Conservation (phyloP, 2,797 vertebrate species). For the Mormyrops attenuatus region DNA sequence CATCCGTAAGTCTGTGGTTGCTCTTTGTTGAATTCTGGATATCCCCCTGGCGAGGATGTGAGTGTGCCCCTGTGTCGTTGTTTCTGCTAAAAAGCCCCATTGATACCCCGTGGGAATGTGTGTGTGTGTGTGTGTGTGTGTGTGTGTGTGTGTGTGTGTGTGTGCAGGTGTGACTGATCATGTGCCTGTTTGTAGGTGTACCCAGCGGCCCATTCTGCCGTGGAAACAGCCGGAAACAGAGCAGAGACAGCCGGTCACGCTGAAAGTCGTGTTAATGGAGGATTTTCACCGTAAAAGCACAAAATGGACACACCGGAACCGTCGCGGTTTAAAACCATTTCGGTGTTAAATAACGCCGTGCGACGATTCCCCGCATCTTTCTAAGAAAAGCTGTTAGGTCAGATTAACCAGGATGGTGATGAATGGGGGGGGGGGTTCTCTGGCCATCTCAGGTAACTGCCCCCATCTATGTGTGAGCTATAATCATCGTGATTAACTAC, state of each 20-base stretch:
- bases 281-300: background rate
- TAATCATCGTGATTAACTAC: conserved; percentile 37
- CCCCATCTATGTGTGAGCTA: background rate
- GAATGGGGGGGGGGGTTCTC: background rate
- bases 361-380: background rate
- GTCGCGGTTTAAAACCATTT: background rate
- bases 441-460: conserved; percentile 27
- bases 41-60: background rate
- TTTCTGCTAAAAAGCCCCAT: background rate
- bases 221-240: background rate
- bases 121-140: background rate
- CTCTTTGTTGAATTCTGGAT: background rate
- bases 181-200: background rate
- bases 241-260: background rate
- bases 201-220: background rate
- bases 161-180: background rate
- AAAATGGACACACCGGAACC: background rate
- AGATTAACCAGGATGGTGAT: background rate
- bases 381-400: background rate
- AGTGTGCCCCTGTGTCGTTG: background rate
- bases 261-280: background rate
- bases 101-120: background rate
- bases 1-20: background rate
- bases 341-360: background rate
- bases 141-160: background rate